These are phyloP conservation scores for Rhodeus uyekii DNA, from an alignment of 2,797 vertebrate genomes.

Conservation along the genomic window DNA sequence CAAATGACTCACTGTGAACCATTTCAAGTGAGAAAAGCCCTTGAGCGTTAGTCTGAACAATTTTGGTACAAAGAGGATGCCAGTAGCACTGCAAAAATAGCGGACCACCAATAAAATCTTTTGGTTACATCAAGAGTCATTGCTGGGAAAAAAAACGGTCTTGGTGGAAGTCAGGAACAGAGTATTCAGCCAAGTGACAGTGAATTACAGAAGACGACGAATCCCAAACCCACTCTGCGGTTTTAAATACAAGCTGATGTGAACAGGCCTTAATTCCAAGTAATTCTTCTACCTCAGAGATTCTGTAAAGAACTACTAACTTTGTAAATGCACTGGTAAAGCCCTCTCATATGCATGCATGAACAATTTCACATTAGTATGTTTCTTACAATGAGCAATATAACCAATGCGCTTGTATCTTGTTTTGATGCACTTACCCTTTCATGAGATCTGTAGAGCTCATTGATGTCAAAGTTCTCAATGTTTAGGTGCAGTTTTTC, in stretches of 20 bases:
- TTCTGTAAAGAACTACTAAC: neutral
- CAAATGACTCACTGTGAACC: no score
- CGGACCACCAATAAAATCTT: neutral
- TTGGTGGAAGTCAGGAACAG: neutral
- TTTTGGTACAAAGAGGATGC: no score
- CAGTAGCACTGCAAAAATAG: no score
- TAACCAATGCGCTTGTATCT: neutral
- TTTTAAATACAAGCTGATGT: neutral
- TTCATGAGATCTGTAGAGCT: conserved; percentile 93
- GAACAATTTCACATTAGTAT: neutral
- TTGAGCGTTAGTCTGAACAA: neutral
- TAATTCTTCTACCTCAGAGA: neutral
- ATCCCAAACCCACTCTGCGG: neutral
- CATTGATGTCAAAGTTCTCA: conserved; percentile 95
- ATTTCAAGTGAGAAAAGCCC: no score
- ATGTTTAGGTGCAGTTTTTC: conserved; percentile 93
- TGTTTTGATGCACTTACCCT: conserved; percentile 78
- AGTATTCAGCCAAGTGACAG: neutral
- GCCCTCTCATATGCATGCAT: neutral
- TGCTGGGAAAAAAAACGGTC: no score
- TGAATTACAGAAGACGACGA: neutral
- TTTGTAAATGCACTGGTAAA: neutral
- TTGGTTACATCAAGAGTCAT: no score
- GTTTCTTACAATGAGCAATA: neutral
- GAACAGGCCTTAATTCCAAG: neutral